Evolutionary conservation across 2,888 invertebrate genomes (phyloP).

Genomic region (Nemotelus pantherinus): DNA sequence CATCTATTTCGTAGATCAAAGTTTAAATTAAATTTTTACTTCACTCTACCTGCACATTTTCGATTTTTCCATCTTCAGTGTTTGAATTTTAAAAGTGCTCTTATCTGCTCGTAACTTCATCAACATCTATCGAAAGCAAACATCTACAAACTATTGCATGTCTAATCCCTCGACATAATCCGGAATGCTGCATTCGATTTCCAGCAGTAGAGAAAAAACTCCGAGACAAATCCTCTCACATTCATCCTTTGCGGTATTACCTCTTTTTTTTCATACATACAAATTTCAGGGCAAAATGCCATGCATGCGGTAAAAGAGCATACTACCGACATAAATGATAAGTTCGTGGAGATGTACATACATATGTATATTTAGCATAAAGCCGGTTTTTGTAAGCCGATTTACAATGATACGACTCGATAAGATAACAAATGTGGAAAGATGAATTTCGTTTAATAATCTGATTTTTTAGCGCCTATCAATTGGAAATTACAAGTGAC

Average conservation of each 20-base stretch:
- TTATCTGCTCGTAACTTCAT: too few relatives aligned
- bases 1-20: too few relatives aligned
- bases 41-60: too few relatives aligned
- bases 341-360: neutral
- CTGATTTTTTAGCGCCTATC: neutral
- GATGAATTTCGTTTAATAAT: conserved; percentile 16
- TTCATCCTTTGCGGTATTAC: conserved; percentile 26
- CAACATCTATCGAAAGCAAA: neutral
- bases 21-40: too few relatives aligned
- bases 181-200: neutral
- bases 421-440: neutral
- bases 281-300: neutral
- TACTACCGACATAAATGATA: neutral
- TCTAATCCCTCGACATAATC: neutral
- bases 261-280: conserved; percentile 1
- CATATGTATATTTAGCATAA: neutral
- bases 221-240: neutral
- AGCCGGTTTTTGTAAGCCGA: conserved; percentile 1
- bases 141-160: too few relatives aligned
- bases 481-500: too few relatives aligned
- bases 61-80: too few relatives aligned
- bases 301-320: neutral
- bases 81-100: too few relatives aligned
- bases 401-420: conserved; percentile 9
- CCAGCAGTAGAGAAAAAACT: neutral